Percentiles rank a stretch among this genome's conserved stretches.
Conservation (phyloP, 2,113 vertebrate species). For the Tragelaphus strepsiceros region DNA sequence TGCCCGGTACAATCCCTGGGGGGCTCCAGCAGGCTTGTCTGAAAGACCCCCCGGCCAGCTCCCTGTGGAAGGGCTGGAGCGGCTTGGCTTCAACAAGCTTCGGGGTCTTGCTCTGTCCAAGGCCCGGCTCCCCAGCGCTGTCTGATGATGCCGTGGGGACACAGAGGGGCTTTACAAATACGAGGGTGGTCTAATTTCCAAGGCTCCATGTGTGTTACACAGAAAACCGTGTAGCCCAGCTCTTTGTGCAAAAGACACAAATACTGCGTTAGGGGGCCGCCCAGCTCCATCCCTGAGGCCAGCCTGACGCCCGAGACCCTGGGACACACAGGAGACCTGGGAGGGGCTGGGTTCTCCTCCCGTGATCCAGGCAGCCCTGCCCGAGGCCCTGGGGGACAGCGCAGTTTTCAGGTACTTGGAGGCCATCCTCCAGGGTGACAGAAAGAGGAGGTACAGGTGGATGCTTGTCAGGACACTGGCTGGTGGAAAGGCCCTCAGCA, state of each 20-base stretch:
- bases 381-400: not conserved
- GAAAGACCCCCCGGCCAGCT: not conserved
- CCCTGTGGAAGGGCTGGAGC: rapidly evolving
- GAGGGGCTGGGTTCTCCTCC: not conserved
- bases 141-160: not conserved
- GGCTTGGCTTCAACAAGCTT: rapidly evolving
- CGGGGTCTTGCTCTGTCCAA: not conserved
- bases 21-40: not conserved
- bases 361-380: not conserved
- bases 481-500: not conserved
- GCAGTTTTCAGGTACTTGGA: rapidly evolving
- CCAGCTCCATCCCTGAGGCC: not conserved
- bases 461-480: too few species aligned
- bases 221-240: rapidly evolving
- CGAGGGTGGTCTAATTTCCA: too few species aligned
- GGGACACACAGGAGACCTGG: not conserved
- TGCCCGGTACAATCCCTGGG: not conserved
- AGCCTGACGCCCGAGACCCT: not conserved
- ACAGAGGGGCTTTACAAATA: not conserved
- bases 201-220: rapidly evolving
- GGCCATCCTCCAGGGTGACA: not conserved
- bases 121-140: not conserved
- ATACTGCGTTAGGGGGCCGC: rapidly evolving
- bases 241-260: rapidly evolving
- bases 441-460: rapidly evolving